These are phyloP conservation scores for Ectemnius cavifrons DNA, from an alignment of 2,888 invertebrate species.

Conservation along the genomic window DNA sequence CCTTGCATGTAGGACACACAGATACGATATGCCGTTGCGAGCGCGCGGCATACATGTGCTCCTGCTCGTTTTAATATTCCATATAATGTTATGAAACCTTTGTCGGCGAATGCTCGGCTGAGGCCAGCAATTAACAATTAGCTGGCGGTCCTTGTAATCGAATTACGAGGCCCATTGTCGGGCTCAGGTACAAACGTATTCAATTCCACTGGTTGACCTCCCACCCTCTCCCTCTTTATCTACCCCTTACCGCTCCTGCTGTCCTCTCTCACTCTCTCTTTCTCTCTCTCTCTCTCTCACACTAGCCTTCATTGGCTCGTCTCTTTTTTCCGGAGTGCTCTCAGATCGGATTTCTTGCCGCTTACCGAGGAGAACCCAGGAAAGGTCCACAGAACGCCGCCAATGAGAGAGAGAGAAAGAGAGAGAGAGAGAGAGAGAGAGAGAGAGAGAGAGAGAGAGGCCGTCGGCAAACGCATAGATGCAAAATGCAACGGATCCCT, in stretches of 20 bases:
- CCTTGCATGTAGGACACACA: conserved; percentile 47
- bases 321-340: conserved; percentile 58
- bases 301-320: conserved; percentile 55
- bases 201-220: conserved; percentile 68
- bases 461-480: conserved; percentile 63
- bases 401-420: too few species aligned
- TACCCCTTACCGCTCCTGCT: conserved; percentile 36
- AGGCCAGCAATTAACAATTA: conserved; percentile 78
- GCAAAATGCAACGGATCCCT: conserved; percentile 76
- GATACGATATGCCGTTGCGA: conserved; percentile 42
- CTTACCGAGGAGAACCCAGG: conserved; percentile 46
- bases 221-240: conserved; percentile 15
- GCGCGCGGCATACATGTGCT: conserved; percentile 38
- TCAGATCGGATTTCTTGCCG: conserved; percentile 75
- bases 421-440: too few species aligned
- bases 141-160: conserved; percentile 78
- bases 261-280: conserved; percentile 37
- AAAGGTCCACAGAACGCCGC: too few species aligned
- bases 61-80: conserved; percentile 72
- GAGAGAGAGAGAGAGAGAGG: not conserved
- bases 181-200: conserved; percentile 77
- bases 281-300: conserved; percentile 38
- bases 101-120: conserved; percentile 70
- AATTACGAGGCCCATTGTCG: conserved; percentile 77
- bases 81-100: conserved; percentile 68